These are phyloP conservation scores for Himalopsyche kuldschensis DNA, from an alignment of 2,888 invertebrate genomes.

Conservation along the genomic window DNA sequence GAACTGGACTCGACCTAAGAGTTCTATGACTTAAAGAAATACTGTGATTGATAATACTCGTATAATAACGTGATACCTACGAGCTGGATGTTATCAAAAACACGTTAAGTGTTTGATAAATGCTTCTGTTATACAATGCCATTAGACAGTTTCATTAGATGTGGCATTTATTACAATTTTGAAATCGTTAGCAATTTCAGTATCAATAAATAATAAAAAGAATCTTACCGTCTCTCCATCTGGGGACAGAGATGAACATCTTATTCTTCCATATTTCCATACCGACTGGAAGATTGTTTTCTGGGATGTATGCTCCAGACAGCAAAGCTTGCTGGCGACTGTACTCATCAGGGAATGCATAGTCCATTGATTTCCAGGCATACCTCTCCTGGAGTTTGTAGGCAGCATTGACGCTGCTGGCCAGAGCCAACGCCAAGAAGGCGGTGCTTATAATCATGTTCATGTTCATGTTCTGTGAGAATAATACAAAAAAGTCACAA, in stretches of 20 bases:
- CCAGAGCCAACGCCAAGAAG: conserved; percentile 16
- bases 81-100: too few relatives aligned
- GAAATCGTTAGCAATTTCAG: too few relatives aligned
- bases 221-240: conserved; percentile 74
- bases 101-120: too few relatives aligned
- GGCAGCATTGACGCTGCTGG: conserved; percentile 45
- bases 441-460: background rate
- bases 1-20: too few relatives aligned
- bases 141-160: too few relatives aligned
- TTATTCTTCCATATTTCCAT: conserved; percentile 80
- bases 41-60: too few relatives aligned
- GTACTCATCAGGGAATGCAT: conserved; percentile 68
- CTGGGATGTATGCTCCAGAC: conserved; percentile 69
- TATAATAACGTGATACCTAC: too few relatives aligned
- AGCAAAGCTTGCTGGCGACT: conserved; percentile 66
- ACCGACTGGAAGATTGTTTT: conserved; percentile 80
- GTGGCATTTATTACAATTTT: too few relatives aligned
- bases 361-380: conserved; percentile 77
- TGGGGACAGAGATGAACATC: conserved; percentile 79
- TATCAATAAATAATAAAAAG: background rate
- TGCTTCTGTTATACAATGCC: too few relatives aligned
- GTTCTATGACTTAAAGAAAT: too few relatives aligned
- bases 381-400: conserved; percentile 69
- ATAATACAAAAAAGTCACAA: background rate
- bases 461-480: conserved; percentile 21